Evolutionary conservation across 2,113 vertebrate genomes (phyloP), one percentile per base, ranked within the genome.

Genomic region (Carassius carassius): DNA sequence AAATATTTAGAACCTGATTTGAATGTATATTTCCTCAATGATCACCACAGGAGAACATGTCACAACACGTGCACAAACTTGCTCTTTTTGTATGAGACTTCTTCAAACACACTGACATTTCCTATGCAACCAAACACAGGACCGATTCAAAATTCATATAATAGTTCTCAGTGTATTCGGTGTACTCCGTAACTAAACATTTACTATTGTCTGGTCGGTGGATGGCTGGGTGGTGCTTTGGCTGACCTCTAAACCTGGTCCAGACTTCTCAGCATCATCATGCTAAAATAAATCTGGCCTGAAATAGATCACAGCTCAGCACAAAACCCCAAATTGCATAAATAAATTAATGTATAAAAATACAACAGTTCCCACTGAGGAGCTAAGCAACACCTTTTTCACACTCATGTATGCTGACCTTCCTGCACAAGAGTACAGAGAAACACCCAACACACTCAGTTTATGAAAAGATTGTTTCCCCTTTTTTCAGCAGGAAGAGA

Each of bases 401-500:
- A 12, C 67, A 11, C 13, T 1, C 60, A 60, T 76, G 47, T 32
- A 51, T 1, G 49, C 81, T 67, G 78, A 89, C 81, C 76, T 77
- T 79, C 82, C 74, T 44, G 83, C 60, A 65, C 35, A 83, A 72
- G 65, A 44, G 19, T 4, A 47, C 21, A 67, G 32, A 56, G 5
- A 87, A 87, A 87, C 84, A 78, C 89, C 86, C 58, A 74, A 81
- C 80, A 75, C 44, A 41, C n/a, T 10, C 41, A 35, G 67, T 84
- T 86, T 81, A 87, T 89, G 85, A 86, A 87, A 86, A 86, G 87
- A 89, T 85, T 69, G 87, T 89, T 83, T 90, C 82, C 87, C 87
- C 41, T 60, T 78, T 89, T 87, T 86, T 65, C 12, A 86, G 88
- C 85, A 83, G 88, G 87, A 92, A 70, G 75, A 79, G 88, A 88